Evolutionary conservation across 2,113 vertebrate genomes (phyloP).

Genomic region (Suricata suricatta): DNA sequence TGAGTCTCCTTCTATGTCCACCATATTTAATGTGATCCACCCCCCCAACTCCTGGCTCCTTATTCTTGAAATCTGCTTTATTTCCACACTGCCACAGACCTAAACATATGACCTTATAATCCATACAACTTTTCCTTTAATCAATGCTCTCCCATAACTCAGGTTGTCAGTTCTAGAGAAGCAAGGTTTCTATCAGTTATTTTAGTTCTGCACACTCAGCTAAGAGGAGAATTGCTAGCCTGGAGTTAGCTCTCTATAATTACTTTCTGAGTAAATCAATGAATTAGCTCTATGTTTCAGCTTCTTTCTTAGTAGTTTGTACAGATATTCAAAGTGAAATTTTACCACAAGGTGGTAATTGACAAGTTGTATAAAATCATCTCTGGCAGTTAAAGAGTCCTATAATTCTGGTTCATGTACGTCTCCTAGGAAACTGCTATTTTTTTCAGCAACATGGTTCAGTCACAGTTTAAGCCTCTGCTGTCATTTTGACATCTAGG

Average conservation of each 20-base stretch:
- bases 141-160: not conserved
- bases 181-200: not conserved
- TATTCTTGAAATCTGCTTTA: not conserved
- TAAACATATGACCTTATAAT: not conserved
- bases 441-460: not conserved
- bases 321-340: not conserved
- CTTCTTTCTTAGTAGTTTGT: not conserved
- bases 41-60: not conserved
- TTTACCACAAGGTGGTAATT: not conserved
- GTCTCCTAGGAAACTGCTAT: constrained; percentile 50
- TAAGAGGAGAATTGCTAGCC: not conserved
- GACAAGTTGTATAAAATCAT: not conserved
- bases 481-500: constrained; percentile 39
- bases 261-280: not conserved
- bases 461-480: constrained; percentile 30
- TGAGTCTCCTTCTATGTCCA: not conserved
- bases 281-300: not conserved
- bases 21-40: not conserved
- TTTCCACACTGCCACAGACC: not conserved
- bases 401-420: not conserved
- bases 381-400: not conserved
- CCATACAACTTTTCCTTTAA: not conserved
- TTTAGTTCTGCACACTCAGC: not conserved
- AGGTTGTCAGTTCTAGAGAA: not conserved
- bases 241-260: not conserved